Evolutionary conservation across 1,140 invertebrate species (phyloP).

Genomic region (Chrysomallon squamiferum): DNA sequence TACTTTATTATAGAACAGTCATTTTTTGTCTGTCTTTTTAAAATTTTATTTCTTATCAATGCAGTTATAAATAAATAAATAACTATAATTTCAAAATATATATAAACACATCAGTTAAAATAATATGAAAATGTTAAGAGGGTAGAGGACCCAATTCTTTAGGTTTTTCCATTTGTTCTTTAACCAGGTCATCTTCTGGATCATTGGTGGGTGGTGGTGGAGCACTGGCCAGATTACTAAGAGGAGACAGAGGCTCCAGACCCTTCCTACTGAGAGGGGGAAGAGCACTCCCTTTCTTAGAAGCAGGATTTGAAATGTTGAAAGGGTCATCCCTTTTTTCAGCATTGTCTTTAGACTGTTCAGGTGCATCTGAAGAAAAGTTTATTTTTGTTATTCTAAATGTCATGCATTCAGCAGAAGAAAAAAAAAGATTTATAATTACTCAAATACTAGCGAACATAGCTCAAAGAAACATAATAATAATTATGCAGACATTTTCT

Average conservation of each 20-base stretch:
- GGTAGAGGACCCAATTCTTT: too few species aligned
- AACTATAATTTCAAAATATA: too few species aligned
- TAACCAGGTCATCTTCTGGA: conserved; percentile 13
- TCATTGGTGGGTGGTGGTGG: conserved; percentile 19
- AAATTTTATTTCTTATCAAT: too few species aligned
- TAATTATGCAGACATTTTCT: too few species aligned
- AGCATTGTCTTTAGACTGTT: not conserved
- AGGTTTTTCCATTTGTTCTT: too few species aligned
- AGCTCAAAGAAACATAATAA: too few species aligned
- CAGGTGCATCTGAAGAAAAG: not conserved
- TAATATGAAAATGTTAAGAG: too few species aligned
- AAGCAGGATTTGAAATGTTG: not conserved
- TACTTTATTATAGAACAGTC: too few species aligned
- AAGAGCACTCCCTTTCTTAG: not conserved
- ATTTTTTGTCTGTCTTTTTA: too few species aligned
- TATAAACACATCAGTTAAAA: too few species aligned
- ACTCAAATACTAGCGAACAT: too few species aligned
- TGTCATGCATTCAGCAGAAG: not conserved
- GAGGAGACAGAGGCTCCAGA: not conserved
- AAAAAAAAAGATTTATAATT: not conserved
- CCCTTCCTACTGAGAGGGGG: not conserved
- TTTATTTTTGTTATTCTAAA: not conserved
- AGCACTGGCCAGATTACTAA: conserved; percentile 12
- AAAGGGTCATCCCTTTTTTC: not conserved
- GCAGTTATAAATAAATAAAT: too few species aligned